phyloP scores from a whole-genome alignment of 2,888 invertebrate genomes.

The Pharmacophagus antenor region DNA sequence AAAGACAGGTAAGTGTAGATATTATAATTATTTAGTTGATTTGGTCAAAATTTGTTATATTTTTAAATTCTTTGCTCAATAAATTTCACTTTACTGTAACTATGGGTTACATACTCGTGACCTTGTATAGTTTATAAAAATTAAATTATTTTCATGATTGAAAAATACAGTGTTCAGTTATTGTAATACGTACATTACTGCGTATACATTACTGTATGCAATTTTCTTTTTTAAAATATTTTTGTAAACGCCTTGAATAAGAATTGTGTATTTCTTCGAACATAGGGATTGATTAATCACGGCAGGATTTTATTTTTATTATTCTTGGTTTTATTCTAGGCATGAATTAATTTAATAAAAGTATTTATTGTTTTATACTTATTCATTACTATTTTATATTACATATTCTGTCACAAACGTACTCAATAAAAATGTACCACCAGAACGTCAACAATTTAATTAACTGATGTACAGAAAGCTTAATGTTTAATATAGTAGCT shows the following conservation, averaged over 20 bases:
- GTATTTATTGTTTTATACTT: too few relatives aligned
- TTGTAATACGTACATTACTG: neutral
- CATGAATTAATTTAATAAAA: too few relatives aligned
- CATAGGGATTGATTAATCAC: too few relatives aligned
- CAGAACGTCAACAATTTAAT: too few relatives aligned
- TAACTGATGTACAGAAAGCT: too few relatives aligned
- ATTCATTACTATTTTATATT: too few relatives aligned
- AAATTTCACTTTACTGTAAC: neutral
- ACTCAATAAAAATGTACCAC: too few relatives aligned
- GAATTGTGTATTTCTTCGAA: too few relatives aligned
- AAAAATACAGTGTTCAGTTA: neutral
- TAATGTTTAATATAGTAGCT: too few relatives aligned
- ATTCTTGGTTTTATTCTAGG: too few relatives aligned
- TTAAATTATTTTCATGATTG: neutral
- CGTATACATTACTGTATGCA: neutral
- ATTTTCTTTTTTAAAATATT: neutral
- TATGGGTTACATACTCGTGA: neutral
- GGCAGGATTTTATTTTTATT: too few relatives aligned
- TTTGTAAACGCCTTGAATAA: neutral
- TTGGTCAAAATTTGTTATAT: neutral
- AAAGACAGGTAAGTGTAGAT: conserved; percentile 35
- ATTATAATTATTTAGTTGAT: conserved; percentile 2
- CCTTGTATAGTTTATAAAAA: neutral
- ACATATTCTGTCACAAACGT: too few relatives aligned
- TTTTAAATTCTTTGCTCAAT: neutral